Base-by-base conservation (phyloP, 2,888 invertebrate genomes). In the Meta bourneti region DNA sequence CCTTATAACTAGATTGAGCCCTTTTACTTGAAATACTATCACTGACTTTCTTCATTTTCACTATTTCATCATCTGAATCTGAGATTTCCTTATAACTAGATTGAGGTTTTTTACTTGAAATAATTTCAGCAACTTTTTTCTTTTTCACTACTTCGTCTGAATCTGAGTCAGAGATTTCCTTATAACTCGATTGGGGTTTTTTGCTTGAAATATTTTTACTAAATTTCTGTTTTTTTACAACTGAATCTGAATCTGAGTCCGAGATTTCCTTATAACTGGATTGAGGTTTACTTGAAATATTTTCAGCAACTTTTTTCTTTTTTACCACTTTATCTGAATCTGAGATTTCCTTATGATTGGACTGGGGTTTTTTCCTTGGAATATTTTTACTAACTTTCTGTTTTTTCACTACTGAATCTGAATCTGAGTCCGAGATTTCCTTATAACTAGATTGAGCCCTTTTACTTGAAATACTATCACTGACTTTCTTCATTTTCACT, bases 111-210 rank as follows among this genome's bases (percentile, higher is more conserved):
- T 77, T 49, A 78, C 19, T 89, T 7, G 75, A 2, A 7, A 52
- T 48, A 9, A n/a, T 19, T 72, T 19, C 51, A 9, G 9, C 13
- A 20, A 19, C 19, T n/a, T n/a, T n/a, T 13, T 48, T 69, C 16
- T 84, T 49, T 79, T 48, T 7, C 70, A 49, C 34, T 72, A 52
- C n/a, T 8, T 61, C 61, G 13, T 61, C n/a, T 61, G 61, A n/a
- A n/a, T n/a, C n/a, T n/a, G n/a, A n/a, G n/a, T 97, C 96, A 0
- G 97, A 97, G 95, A 98, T 98, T 94, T 96, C 96, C 85, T 98
- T 96, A 94, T 97, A 98, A 94, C 98, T 98, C 96, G 96, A 9
- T 48, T 70, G 82, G 7, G 75, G 34, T 20, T 48, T 61, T 54
- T 77, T 51, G 71, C 20, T 89, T 7, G 75, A 2, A 8, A 54